Base-by-base conservation (phyloP, 2,888 invertebrate species). In the Azorinus chamasolen region DNA sequence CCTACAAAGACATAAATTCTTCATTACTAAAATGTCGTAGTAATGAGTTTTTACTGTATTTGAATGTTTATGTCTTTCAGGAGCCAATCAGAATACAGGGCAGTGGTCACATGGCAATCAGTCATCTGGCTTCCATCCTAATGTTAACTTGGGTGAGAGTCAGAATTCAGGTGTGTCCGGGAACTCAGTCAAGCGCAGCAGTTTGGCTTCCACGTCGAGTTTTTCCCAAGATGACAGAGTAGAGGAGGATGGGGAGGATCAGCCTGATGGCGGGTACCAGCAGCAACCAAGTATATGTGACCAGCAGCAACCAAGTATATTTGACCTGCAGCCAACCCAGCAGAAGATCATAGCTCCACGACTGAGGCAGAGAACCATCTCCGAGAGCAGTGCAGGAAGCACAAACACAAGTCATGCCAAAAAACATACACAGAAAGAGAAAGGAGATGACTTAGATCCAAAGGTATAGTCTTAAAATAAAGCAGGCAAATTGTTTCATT, bases 341-440 rank as follows among this genome's bases (percentile, higher is more conserved):
- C 66, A 71, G 65, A 59, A 85, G 79, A 88, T 89, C 50, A 83
- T 89, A 12, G 79, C 86, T 20, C 86, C 86, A 14, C 64, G 66
- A 46, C 46, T 86, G 46, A 62, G 90, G 16, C 83, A 86, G 46
- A 83, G 90, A 57, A 89, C 89, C 0, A 79, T 79, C 20, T 90
- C 90, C 5, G 90, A 85, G 51, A 86, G 82, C 50, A 89, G 88
- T 72, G 87, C 75, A 6, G 83, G 86, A n/a, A 88, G 88, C 71
- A 12, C 37, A 5, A 41, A 18, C 37, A 12, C 8, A 10, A 27
- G 53, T 32, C 32, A 32, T 32, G 10, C 4, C 32, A 32, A 32
- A 32, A 32, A 32, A 10, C 10, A 4, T 6, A 32, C 32, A 32
- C 32, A 32, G 32, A 32, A 10, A 32, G 32, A 32, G 4, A 10